Evolutionary conservation across 2,888 invertebrate species (phyloP), one percentile per base, ranked within the genome.

Genomic region (Argyra leucocephala): DNA sequence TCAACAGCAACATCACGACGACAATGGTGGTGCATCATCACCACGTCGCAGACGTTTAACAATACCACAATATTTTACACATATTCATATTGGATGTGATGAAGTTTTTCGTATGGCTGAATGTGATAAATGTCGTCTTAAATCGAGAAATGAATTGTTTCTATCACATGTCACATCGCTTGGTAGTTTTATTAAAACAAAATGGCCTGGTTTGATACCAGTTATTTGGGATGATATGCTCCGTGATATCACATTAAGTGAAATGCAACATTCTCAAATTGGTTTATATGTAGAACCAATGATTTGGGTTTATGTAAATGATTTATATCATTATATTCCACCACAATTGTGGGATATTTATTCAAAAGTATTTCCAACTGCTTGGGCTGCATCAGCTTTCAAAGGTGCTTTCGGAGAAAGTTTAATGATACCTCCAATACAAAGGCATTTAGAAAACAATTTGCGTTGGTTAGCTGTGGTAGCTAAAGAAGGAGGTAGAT

Each of bases 141-240:
- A 75, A 22, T 66, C 75, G 59, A 75, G 74, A 61, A 76, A 86
- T 70, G 82, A 82, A 63, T 73, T 88, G n/a, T 88, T 87, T 73
- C 75, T 87, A 21, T 80, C 82, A 36, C 88, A 88, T 74, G 85
- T 88, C 10, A 81, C 81, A 5, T 81, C 82, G 67, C 82, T 88
- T 23, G 85, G 85, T 6, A 80, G 79, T 61, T 83, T 86, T 69
- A 82, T 90, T 18, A 83, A 82, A 61, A 78, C 80, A 12, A 83
- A 82, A 63, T 85, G 86, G 78, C 83, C 84, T 0, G 78, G 81
- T 22, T 74, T 88, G 22, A 82, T 82, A 21, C 81, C 87, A 1
- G 84, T 91, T 66, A 86, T 91, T 72, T 91, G 91, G 91, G 90
- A 91, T 73, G 91, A 91, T 75, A 90, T 91, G 89, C 76, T 91